Percentiles rank a stretch among this genome's conserved stretches.
These are phyloP conservation scores for Caerostris extrusa DNA, from an alignment of 1,140 invertebrate genomes.

Conservation along the genomic window DNA sequence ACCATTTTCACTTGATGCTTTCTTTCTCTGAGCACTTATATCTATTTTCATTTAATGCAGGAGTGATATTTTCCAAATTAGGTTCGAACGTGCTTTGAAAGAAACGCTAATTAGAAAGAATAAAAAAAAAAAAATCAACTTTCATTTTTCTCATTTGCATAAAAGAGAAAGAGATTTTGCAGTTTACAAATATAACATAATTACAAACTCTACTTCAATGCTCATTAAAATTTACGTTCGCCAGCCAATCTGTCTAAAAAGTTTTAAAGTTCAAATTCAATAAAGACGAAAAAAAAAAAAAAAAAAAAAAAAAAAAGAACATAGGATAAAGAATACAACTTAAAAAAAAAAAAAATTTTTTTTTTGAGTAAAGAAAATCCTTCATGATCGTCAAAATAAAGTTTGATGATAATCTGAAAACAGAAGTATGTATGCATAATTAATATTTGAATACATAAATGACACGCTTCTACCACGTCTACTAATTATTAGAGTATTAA, in stretches of 20 bases:
- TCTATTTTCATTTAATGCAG: too few relatives aligned
- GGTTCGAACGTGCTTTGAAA: background rate
- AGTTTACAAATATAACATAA: slow-evolving; percentile 7
- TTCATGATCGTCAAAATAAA: slow-evolving; percentile 52
- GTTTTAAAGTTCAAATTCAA: slow-evolving; percentile 57
- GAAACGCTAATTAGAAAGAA: background rate
- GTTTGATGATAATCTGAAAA: slow-evolving; percentile 51
- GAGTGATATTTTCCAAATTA: background rate
- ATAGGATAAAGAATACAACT: too few relatives aligned
- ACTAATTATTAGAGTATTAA: slow-evolving; percentile 25
- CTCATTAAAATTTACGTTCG: slow-evolving; percentile 47
- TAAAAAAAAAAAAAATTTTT: too few relatives aligned
- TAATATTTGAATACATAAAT: slow-evolving; percentile 68
- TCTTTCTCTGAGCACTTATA: too few relatives aligned
- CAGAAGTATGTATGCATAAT: slow-evolving; percentile 66
- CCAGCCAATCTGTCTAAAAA: background rate
- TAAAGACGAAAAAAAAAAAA: background rate
- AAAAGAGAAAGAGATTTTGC: background rate
- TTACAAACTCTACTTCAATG: slow-evolving; percentile 13
- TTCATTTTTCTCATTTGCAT: background rate
- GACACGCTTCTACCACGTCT: background rate
- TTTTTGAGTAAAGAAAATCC: background rate
- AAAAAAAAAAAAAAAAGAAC: background rate
- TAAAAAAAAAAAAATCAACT: background rate
- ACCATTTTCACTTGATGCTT: too few relatives aligned